Conservation (phyloP, 2,888 invertebrate genomes). For the Timema cristinae region DNA sequence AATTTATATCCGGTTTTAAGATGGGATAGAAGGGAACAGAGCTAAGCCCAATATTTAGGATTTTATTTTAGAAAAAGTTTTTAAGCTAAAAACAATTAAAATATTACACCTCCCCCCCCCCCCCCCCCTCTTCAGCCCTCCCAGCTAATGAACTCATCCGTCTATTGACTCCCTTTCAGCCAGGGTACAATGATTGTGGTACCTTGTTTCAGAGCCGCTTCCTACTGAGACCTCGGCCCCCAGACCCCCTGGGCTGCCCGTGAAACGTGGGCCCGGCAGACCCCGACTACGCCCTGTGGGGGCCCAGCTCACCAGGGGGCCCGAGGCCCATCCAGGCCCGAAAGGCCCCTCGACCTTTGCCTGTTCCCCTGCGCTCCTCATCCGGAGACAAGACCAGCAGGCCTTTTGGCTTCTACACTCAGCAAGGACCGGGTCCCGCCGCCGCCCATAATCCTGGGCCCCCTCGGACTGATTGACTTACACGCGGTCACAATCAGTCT, state of each 20-base stretch:
- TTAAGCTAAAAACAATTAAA: too few relatives aligned
- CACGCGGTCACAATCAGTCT: too few relatives aligned
- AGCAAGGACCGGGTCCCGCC: constrained; percentile 29
- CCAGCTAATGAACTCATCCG: too few relatives aligned
- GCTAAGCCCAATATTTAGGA: too few relatives aligned
- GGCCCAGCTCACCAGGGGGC: constrained; percentile 62
- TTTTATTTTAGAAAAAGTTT: too few relatives aligned
- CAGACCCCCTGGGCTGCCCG: constrained; percentile 33
- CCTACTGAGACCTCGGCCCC: constrained; percentile 5
- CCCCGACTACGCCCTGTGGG: constrained; percentile 63
- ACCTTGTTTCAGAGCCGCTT: neutral
- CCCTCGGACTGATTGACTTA: constrained; percentile 17
- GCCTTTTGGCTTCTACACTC: constrained; percentile 31
- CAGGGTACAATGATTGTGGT: too few relatives aligned
- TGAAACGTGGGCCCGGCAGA: constrained; percentile 63
- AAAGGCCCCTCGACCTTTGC: constrained; percentile 38
- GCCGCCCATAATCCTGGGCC: too few relatives aligned
- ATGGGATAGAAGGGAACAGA: too few relatives aligned
- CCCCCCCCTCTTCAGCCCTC: too few relatives aligned
- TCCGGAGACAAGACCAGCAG: constrained; percentile 9
- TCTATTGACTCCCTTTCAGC: too few relatives aligned
- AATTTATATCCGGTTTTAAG: too few relatives aligned
- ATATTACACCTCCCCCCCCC: too few relatives aligned
- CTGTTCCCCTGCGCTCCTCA: constrained; percentile 27
- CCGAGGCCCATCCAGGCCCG: constrained; percentile 55